Evolutionary conservation across 2,888 invertebrate genomes (phyloP), one percentile per base, ranked within the genome.

Genomic region (Harpalus rufipes): DNA sequence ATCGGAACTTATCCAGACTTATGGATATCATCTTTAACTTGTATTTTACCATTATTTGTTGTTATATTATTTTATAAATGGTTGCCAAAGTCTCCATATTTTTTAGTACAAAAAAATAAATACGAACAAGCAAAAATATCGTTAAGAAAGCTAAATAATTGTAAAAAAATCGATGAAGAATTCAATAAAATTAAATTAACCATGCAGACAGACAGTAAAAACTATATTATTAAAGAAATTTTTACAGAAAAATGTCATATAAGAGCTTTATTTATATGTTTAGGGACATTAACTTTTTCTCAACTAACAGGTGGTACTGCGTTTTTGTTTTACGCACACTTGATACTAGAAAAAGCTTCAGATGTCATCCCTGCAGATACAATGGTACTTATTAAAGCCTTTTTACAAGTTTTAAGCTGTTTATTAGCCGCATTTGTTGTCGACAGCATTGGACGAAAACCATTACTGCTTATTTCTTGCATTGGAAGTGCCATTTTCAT

Each of bases 261-360:
- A 86, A 92, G 93, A 89, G 94, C 94, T 2, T 90, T 94, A 88
- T 91, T 92, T 88, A 92, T 94, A 82, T 92, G 92, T 76, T 88
- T 94, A 14, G 92, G 92, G 14, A 90, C 94, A 10, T 92, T 92
- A 87, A 92, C 92, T 1, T 91, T 92, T 78, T 92, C 92, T 87
- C 94, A 95, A 88, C 90, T 94, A 51, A 93, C 93, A 87, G 93
- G 93, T 0, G 93, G 93, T 85, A 92, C 93, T 68, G 92, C 93
- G 0, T 91, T 93, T 3, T 91, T 93, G 0, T 92, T 93, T 0
- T 93, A 93, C 87, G 92, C 93, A 0, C 93, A 93, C 85, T 90
- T 91, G 0, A 94, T 95, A 87, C 94, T 95, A 88, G 90, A 91
- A 86, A 86, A 88, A 5, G 86, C 88, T 51, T 1, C 44, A 51